Base-by-base conservation (phyloP, 2,888 invertebrate species). In the Clistopyga incitator region DNA sequence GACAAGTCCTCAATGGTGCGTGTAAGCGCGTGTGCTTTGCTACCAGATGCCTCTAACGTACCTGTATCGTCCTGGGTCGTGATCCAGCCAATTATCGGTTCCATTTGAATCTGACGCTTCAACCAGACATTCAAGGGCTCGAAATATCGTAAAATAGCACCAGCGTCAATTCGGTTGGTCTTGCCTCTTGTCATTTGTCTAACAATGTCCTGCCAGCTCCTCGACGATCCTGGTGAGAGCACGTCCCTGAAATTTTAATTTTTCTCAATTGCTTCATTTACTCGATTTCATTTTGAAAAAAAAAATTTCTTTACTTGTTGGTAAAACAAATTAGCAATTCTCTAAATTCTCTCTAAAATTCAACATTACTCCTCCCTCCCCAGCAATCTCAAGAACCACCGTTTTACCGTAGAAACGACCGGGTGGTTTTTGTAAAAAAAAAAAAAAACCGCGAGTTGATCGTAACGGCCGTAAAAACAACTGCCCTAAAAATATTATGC, bases 91-190 rank as follows among this genome's bases (percentile, higher is more conserved):
- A 97, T 95, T 0, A 96, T 94, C 1, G 95, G 94, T 88, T 96
- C 96, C 85, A 96, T 95, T 45, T 96, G 94, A 89, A 97, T 97
- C 90, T 97, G 96, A 2, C 96, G 95, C 75, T 96, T 95, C 0
- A 98, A 94, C 97, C 97, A 98, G 0, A 96, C 94, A 83, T 95
- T 94, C 18, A 98, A 93, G 0, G 98, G 98, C 84, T 96, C 94
- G 93, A 98, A 98, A 91, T 98, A 98, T 92, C 96, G 96, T 45
- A 97, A 93, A 87, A 98, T 94, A 0, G 98, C 95, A 85, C 96
- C 95, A 0, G 97, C 96, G 52, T 97, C 97, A 90, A 98, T 95
- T 86, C 95, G 94, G 88, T 96, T 96, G 0, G 95, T 95, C 87
- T 95, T 95, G 0, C 96, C 96, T 78, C 95, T 94, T 0, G 97